Evolutionary conservation across 2,888 invertebrate species (phyloP).

Genomic region (Pristionchus exspectatus): DNA sequence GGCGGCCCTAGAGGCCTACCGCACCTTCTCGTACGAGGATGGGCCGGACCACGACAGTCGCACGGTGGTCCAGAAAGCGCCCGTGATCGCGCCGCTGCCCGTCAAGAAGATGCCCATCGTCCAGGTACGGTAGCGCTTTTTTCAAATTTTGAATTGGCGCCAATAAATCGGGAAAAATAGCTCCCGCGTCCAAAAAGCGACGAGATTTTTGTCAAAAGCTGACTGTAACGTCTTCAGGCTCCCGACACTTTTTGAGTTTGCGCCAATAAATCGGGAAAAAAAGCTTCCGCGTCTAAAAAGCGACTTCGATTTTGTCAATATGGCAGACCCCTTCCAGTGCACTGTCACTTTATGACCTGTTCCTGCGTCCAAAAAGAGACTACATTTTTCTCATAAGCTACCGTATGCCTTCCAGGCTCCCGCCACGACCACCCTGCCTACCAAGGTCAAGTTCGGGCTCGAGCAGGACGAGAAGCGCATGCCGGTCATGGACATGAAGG

Average conservation of each 20-base stretch:
- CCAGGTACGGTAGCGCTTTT: background rate
- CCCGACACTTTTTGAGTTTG: background rate
- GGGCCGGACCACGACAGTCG: constrained; percentile 73
- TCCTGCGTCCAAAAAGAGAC: background rate
- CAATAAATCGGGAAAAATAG: background rate
- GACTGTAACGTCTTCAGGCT: no score
- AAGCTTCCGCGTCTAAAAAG: background rate
- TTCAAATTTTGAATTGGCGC: background rate
- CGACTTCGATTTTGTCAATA: no score
- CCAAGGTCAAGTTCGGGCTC: background rate
- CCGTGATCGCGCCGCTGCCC: background rate
- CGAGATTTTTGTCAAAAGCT: no score
- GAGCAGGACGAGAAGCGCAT: background rate
- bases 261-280: background rate
- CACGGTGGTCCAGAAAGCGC: background rate
- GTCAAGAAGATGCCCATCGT: background rate
- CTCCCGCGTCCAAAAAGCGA: background rate
- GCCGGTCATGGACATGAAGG: background rate
- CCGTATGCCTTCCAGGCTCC: background rate
- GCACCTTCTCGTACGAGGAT: constrained; percentile 76
- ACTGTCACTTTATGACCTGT: no score
- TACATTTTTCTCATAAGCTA: background rate
- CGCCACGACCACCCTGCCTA: background rate
- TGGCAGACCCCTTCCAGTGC: no score
- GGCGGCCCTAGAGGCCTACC: constrained; percentile 69